Percentiles rank a stretch among this genome's conserved stretches.
phyloP scores from a whole-genome alignment of 2,888 invertebrate genomes.

The Eilema sororculum region DNA sequence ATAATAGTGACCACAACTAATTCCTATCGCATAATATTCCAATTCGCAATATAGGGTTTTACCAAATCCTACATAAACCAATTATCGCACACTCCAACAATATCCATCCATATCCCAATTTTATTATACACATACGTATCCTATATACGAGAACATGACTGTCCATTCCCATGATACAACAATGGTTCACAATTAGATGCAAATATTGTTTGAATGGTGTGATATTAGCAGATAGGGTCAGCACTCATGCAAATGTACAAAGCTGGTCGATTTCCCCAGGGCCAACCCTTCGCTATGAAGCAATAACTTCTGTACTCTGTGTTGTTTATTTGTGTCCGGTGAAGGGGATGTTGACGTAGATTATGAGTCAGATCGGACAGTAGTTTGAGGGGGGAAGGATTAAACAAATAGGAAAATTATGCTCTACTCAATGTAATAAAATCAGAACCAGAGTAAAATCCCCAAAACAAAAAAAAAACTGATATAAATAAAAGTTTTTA shows the following conservation, averaged over 20 bases:
- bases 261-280: constrained; percentile 80
- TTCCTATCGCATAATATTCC: constrained; percentile 9
- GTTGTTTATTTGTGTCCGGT: constrained; percentile 48
- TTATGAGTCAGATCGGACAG: constrained; percentile 30
- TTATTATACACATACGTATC: constrained; percentile 29
- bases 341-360: constrained; percentile 33
- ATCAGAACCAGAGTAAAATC: no score
- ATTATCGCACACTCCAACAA: constrained; percentile 37
- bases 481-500: no score
- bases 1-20: not conserved
- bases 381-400: constrained; percentile 21
- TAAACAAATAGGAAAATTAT: constrained; percentile 9
- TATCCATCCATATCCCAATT: constrained; percentile 35
- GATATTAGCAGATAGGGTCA: constrained; percentile 78
- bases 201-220: constrained; percentile 77
- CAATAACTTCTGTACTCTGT: constrained; percentile 60
- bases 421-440: not conserved
- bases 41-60: not conserved
- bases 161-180: constrained; percentile 79
- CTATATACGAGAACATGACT: constrained; percentile 28
- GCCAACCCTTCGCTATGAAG: constrained; percentile 70
- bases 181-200: constrained; percentile 83
- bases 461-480: no score
- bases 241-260: constrained; percentile 73
- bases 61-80: constrained; percentile 31